A percentile compares a stretch with the other conserved stretches of the same genome.
These are phyloP conservation scores for Microcaecilia unicolor DNA, from an alignment of 2,797 vertebrate genomes.

Conservation along the genomic window DNA sequence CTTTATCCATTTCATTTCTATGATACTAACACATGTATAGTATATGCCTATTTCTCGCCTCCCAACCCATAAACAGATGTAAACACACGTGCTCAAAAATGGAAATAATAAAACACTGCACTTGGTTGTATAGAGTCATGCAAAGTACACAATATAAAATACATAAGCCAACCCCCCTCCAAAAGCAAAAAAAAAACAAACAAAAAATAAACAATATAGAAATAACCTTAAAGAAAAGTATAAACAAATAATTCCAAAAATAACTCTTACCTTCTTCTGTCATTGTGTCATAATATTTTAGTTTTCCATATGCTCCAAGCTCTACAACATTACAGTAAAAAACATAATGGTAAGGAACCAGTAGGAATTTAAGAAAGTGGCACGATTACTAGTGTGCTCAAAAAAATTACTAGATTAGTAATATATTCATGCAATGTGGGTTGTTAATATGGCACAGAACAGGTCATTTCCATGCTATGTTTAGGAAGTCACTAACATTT, in stretches of 20 bases:
- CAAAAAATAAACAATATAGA: no score
- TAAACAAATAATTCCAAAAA: slow-evolving; percentile 54
- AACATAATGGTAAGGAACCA: slow-evolving; percentile 90
- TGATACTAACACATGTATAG: no score
- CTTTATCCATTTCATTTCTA: no score
- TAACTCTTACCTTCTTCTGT: slow-evolving; percentile 97
- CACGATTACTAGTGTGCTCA: slow-evolving; percentile 49
- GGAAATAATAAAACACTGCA: slow-evolving; percentile 42
- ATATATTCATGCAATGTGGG: slow-evolving; percentile 29
- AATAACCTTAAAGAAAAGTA: slow-evolving; percentile 27
- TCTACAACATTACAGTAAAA: slow-evolving; percentile 99
- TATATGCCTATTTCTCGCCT: no score
- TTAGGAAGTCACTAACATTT: slow-evolving; percentile 24
- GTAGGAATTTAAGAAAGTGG: slow-evolving; percentile 64
- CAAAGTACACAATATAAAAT: slow-evolving; percentile 42
- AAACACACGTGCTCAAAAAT: slow-evolving; percentile 4
- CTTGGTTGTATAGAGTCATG: slow-evolving; percentile 76
- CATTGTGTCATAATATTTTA: slow-evolving; percentile 99
- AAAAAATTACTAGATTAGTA: slow-evolving; percentile 39
- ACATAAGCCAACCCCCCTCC: no score
- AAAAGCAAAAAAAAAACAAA: slow-evolving; percentile 28
- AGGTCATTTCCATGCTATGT: slow-evolving; percentile 8
- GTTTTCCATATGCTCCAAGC: slow-evolving; percentile 99
- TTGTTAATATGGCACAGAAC: slow-evolving; percentile 24
- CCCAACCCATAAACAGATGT: no score